A percentile compares a stretch with the other conserved stretches of the same genome.
These are phyloP conservation scores for Neoniphon sammara DNA, from an alignment of 2,797 vertebrate genomes.

Conservation along the genomic window DNA sequence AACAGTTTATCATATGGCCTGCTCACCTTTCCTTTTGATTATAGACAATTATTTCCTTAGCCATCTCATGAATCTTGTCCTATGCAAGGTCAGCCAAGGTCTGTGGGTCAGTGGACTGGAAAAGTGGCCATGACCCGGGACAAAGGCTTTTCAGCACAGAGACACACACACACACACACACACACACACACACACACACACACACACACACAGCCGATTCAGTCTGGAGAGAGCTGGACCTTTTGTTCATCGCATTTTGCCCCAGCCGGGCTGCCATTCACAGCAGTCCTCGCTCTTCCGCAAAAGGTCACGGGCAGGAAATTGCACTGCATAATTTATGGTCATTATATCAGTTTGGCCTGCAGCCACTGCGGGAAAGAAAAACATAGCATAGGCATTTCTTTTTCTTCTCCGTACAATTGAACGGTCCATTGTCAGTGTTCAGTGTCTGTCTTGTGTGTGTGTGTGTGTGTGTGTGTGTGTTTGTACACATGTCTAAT, in stretches of 20 bases:
- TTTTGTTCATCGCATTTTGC: slow-evolving; percentile 21
- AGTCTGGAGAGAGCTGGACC: slow-evolving; percentile 28
- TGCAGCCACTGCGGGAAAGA: slow-evolving; percentile 36
- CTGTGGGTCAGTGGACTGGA: slow-evolving; percentile 32
- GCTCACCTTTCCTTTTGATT: slow-evolving; percentile 59
- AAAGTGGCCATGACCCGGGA: slow-evolving; percentile 45
- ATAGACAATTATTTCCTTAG: slow-evolving; percentile 58
- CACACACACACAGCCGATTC: slow-evolving; percentile 19
- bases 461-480: slow-evolving; percentile 21
- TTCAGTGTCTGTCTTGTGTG: slow-evolving; percentile 8
- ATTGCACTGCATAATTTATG: slow-evolving; percentile 76
- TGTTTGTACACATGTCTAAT: background rate
- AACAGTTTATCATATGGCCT: slow-evolving; percentile 51
- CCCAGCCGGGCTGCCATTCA: slow-evolving; percentile 38
- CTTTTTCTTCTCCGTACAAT: slow-evolving; percentile 27
- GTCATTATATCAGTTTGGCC: slow-evolving; percentile 50
- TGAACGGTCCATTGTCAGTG: slow-evolving; percentile 5
- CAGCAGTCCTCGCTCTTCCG: slow-evolving; percentile 32
- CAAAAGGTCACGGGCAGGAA: slow-evolving; percentile 74
- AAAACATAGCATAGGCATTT: slow-evolving; percentile 47
- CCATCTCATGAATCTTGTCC: slow-evolving; percentile 46
- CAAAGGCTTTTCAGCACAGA: slow-evolving; percentile 45
- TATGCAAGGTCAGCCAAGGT: slow-evolving; percentile 45
- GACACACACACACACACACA: background rate
- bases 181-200: background rate